phyloP scores from a whole-genome alignment of 1,140 invertebrate species.

The Meloidogyne floridensis region DNA sequence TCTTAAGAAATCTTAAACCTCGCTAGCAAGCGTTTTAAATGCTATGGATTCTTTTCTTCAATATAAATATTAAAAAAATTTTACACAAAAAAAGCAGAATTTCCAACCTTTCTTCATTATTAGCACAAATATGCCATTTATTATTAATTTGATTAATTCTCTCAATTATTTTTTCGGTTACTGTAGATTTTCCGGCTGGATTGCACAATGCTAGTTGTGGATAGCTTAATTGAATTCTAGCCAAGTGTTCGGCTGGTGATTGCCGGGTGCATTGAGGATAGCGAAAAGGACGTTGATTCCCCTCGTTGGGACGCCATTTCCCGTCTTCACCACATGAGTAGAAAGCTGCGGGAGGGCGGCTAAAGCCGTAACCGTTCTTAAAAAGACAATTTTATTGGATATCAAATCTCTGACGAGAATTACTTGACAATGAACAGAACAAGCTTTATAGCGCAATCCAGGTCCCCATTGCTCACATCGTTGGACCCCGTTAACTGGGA shows the following conservation, averaged over 20 bases:
- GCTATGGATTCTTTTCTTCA: too few relatives aligned
- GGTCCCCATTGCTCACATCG: slow-evolving; percentile 93
- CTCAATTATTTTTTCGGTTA: slow-evolving; percentile 52
- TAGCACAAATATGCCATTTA: slow-evolving; percentile 58
- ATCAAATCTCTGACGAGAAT: background rate
- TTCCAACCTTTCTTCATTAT: slow-evolving; percentile 2
- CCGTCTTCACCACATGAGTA: slow-evolving; percentile 94
- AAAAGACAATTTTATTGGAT: background rate
- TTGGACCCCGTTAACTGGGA: slow-evolving; percentile 85
- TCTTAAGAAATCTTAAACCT: too few relatives aligned
- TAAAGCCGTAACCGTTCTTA: slow-evolving; percentile 78
- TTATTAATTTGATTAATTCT: slow-evolving; percentile 52
- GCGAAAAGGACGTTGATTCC: slow-evolving; percentile 67
- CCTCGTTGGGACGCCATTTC: slow-evolving; percentile 84
- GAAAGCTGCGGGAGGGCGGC: slow-evolving; percentile 85
- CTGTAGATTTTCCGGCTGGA: slow-evolving; percentile 55
- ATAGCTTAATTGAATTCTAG: slow-evolving; percentile 54
- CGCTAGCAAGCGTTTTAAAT: too few relatives aligned
- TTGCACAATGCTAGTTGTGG: slow-evolving; percentile 58
- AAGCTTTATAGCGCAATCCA: slow-evolving; percentile 82
- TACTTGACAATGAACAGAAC: slow-evolving; percentile 80
- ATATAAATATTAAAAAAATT: too few relatives aligned
- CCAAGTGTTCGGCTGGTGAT: slow-evolving; percentile 49
- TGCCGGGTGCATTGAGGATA: slow-evolving; percentile 63
- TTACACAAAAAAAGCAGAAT: background rate